Evolutionary conservation across 2,113 vertebrate species (phyloP), one percentile per base, ranked within the genome.

Genomic region (Lethenteron camtschaticum): DNA sequence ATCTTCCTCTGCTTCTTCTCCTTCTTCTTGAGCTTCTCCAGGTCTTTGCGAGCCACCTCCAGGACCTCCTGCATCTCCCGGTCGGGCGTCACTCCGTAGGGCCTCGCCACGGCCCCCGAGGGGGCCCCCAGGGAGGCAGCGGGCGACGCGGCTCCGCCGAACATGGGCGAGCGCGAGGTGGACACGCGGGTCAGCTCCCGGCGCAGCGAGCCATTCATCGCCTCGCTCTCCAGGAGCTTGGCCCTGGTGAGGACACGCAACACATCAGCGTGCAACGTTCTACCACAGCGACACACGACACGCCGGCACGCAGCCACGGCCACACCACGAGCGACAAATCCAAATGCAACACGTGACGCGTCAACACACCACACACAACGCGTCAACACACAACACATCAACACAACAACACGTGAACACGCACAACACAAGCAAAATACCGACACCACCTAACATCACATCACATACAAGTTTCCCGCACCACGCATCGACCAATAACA

Each of bases 211-310:
- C 94, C 91, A 72, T 82, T 95, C 74, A 92, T 81, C 1, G 92
- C 85, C 77, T 99, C 94, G 13, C 92, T 96, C 81, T 99, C 94
- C 60, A 96, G 72, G 68, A 99, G 80, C 77, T 97, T 97, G 56
- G 88, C 88, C 77, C 94, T 99, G 73, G 63, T 5, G 41, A 41
- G 41, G 41, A 41, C 41, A 41, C 41, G 41, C 41, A 41, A 41
- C 41, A 7, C 41, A 41, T 41, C 41, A 41, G 41, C 41, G 41
- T 6, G 41, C 41, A 6, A 6, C 41, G 41, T 41, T 41, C 41
- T 41, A 41, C 41, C 41, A 41, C 41, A 41, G 24, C 41, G 41
- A 41, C 41, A 41, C 41, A 41, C 41, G 6, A 41, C 41, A 41
- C 41, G 41, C 41, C 41, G 41, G 6, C 41, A 41, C 6, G 41